Conservation (phyloP, 2,113 vertebrate genomes). For the Tympanuchus pallidicinctus region DNA sequence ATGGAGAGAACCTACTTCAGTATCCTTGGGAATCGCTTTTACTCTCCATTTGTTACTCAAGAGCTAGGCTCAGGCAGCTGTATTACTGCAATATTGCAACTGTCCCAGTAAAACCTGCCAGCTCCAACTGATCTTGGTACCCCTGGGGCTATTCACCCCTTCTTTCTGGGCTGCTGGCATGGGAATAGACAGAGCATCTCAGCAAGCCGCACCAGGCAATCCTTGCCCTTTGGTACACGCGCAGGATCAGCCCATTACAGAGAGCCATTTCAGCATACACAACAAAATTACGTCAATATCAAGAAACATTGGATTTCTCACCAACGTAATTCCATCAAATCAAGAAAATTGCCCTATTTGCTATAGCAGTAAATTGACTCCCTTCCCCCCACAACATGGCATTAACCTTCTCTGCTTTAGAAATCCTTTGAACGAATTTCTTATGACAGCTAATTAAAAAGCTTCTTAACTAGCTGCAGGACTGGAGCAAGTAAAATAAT, state of each 20-base stretch:
- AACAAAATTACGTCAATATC: slow-evolving; percentile 7
- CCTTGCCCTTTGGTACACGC: slow-evolving; percentile 53
- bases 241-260: background rate
- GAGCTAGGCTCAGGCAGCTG: background rate
- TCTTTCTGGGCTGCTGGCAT: slow-evolving; percentile 38
- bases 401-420: slow-evolving; percentile 31
- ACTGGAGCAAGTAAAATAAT: background rate
- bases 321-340: slow-evolving; percentile 30
- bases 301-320: slow-evolving; percentile 25
- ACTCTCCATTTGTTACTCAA: slow-evolving; percentile 40
- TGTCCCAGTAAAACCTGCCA: slow-evolving; percentile 41
- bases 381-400: background rate
- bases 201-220: background rate
- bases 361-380: background rate
- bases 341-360: slow-evolving; percentile 44
- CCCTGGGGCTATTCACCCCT: slow-evolving; percentile 57
- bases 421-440: slow-evolving; percentile 8
- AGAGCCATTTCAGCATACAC: background rate
- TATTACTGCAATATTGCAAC: slow-evolving; percentile 17
- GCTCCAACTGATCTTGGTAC: slow-evolving; percentile 14
- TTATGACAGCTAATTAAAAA: slow-evolving; percentile 45
- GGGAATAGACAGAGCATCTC: slow-evolving; percentile 38
- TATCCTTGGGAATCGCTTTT: slow-evolving; percentile 43
- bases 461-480: background rate
- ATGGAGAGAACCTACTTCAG: slow-evolving; percentile 53